Conservation (phyloP, 2,888 invertebrate species). For the Nomada lathburiana region DNA sequence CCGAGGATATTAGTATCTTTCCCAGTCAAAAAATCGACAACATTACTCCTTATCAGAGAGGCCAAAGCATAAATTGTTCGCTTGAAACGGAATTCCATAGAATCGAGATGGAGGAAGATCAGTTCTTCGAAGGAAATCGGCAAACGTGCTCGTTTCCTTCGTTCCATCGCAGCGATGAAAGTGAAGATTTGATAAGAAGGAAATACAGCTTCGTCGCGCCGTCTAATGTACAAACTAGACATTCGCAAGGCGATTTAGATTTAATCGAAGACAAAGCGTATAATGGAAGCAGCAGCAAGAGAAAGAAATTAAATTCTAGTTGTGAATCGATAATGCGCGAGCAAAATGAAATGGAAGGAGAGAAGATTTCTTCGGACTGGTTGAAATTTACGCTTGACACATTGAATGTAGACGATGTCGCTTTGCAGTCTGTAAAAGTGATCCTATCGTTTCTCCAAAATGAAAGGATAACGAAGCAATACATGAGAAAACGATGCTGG, state of each 20-base stretch:
- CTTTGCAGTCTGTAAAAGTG: slow-evolving; percentile 42
- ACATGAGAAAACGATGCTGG: slow-evolving; percentile 76
- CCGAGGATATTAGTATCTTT: background rate
- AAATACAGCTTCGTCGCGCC: background rate
- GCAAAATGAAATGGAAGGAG: background rate
- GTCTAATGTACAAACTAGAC: background rate
- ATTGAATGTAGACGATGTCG: slow-evolving; percentile 39
- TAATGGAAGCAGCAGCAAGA: background rate
- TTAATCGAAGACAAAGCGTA: background rate
- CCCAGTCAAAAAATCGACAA: background rate
- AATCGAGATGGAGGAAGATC: background rate
- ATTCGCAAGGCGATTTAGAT: background rate
- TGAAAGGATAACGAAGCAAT: slow-evolving; percentile 23
- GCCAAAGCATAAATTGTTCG: background rate
- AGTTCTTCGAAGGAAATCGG: background rate
- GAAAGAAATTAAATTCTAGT: slow-evolving; percentile 4
- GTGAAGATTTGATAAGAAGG: background rate
- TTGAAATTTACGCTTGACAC: slow-evolving; percentile 41
- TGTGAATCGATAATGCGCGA: background rate
- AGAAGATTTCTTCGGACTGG: slow-evolving; percentile 42
- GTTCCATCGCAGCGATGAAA: background rate
- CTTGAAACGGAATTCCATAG: background rate
- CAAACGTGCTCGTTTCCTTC: background rate
- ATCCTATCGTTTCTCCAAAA: slow-evolving; percentile 48
- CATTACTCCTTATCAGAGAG: background rate